Percentiles rank a stretch among this genome's conserved stretches.
phyloP scores from a whole-genome alignment of 1,140 invertebrate species.

The Delia radicum region DNA sequence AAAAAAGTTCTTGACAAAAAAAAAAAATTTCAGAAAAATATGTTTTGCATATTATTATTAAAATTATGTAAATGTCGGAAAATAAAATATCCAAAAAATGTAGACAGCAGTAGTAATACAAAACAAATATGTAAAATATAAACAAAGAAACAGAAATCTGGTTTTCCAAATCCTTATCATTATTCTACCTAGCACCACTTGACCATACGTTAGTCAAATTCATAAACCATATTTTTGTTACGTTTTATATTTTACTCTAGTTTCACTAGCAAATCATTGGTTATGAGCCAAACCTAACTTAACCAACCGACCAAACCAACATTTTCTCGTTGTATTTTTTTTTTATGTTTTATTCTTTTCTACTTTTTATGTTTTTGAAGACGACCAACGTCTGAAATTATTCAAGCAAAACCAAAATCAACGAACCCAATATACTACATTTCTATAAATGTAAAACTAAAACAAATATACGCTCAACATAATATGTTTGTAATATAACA shows the following conservation, averaged over 20 bases:
- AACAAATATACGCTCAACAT: too few species aligned
- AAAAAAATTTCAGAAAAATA: not conserved
- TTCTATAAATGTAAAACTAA: not conserved
- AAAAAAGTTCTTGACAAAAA: not conserved
- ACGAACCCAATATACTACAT: not conserved
- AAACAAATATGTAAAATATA: not conserved
- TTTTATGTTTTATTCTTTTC: not conserved
- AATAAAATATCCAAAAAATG: not conserved
- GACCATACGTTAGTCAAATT: slow-evolving; percentile 1
- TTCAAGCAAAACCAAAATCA: slow-evolving; percentile 4
- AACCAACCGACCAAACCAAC: not conserved
- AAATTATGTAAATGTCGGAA: not conserved
- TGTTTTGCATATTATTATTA: slow-evolving; percentile 2
- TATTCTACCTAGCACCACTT: not conserved
- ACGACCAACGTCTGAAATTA: not conserved
- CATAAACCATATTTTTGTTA: not conserved
- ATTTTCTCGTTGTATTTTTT: not conserved
- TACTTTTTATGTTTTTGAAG: not conserved
- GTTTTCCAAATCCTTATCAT: not conserved
- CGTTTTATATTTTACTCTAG: not conserved
- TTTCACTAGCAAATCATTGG: not conserved
- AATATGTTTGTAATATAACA: too few species aligned
- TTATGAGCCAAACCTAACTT: not conserved
- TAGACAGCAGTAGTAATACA: not conserved
- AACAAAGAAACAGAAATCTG: not conserved